A percentile compares a stretch with the other conserved stretches of the same genome.
Evolutionary conservation across 2,113 vertebrate species (phyloP).

Genomic region (Anoura caudifer): DNA sequence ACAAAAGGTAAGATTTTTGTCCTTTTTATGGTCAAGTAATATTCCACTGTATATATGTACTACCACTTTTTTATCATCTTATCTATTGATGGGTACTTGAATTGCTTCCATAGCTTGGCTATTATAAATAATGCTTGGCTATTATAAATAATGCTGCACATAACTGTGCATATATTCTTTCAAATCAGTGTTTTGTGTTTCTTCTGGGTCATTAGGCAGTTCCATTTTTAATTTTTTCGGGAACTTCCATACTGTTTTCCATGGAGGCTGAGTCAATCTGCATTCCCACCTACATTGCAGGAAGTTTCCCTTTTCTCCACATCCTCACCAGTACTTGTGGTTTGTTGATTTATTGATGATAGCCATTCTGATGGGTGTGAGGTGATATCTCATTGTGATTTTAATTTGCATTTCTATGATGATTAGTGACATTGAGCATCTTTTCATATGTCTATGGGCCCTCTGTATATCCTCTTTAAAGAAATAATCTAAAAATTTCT

Average conservation of each 20-base stretch:
- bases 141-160: not conserved
- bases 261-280: not conserved
- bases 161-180: not conserved
- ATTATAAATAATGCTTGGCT: not conserved
- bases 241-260: not conserved
- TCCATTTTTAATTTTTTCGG: not conserved
- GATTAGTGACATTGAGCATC: not conserved
- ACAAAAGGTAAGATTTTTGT: not conserved
- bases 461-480: not conserved
- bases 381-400: not conserved
- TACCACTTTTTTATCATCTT: not conserved
- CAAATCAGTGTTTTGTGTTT: not conserved
- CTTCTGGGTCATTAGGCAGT: not conserved
- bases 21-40: not conserved
- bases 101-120: not conserved
- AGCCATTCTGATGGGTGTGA: not conserved
- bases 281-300: not conserved
- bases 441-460: not conserved
- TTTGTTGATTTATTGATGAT: not conserved
- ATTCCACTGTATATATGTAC: not conserved
- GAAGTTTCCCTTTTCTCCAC: not conserved
- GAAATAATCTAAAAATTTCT: not conserved
- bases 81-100: not conserved
- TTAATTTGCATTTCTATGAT: not conserved
- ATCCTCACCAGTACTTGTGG: not conserved